phyloP scores from a whole-genome alignment of 2,797 vertebrate genomes.

The Rhynchotus rufescens region DNA sequence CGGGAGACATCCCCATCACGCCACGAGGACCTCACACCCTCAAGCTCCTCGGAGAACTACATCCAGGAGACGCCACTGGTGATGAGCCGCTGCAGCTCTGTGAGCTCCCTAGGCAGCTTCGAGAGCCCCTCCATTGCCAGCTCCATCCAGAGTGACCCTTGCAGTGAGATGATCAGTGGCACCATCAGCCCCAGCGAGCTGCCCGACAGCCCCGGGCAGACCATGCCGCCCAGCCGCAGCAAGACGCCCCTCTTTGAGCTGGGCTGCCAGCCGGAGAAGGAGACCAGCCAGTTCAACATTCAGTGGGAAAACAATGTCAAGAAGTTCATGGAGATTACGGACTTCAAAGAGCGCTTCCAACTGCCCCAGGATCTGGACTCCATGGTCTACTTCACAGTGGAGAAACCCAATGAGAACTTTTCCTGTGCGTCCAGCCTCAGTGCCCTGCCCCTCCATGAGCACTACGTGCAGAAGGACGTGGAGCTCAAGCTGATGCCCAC shows the following conservation, averaged over 20 bases:
- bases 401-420: constrained; percentile 98
- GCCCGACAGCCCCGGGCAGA: constrained; percentile 97
- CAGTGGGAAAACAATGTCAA: constrained; percentile 95
- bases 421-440: constrained; percentile 99
- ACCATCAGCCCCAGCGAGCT: constrained; percentile 97
- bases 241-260: constrained; percentile 93
- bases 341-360: constrained; percentile 94
- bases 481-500: constrained; percentile 94
- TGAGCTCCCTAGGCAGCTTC: constrained; percentile 97
- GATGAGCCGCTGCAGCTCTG: constrained; percentile 97
- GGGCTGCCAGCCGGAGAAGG: constrained; percentile 82
- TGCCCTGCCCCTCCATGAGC: constrained; percentile 94
- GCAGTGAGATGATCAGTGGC: constrained; percentile 97
- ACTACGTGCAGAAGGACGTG: constrained; percentile 96
- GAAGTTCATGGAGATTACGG: constrained; percentile 95
- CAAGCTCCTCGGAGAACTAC: constrained; percentile 97
- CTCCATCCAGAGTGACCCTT: constrained; percentile 97
- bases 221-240: constrained; percentile 97
- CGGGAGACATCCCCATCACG: constrained; percentile 80
- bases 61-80: constrained; percentile 97
- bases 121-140: constrained; percentile 96
- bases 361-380: constrained; percentile 93
- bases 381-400: constrained; percentile 97
- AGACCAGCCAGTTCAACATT: constrained; percentile 85
- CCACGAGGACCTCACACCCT: constrained; percentile 91